A percentile compares a stretch with the other conserved stretches of the same genome.
These are phyloP conservation scores for Tetheella fluctuosa DNA, from an alignment of 2,888 invertebrate genomes.

Conservation along the genomic window DNA sequence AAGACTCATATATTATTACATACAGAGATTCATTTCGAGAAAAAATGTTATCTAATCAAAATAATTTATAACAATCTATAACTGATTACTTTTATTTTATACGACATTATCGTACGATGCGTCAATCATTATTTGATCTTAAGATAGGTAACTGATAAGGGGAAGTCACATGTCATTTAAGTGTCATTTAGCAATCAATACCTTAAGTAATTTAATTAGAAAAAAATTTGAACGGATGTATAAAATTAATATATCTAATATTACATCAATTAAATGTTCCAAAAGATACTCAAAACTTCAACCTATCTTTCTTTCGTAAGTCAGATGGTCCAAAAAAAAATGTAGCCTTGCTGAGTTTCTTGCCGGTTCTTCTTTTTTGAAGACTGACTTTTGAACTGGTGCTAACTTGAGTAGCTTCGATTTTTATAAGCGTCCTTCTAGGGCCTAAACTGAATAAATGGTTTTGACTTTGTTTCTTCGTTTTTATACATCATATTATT, in stretches of 20 bases:
- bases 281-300: neutral
- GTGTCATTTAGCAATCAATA: neutral
- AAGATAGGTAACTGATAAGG: neutral
- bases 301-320: too few relatives aligned
- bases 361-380: too few relatives aligned
- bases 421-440: too few relatives aligned
- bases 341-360: too few relatives aligned
- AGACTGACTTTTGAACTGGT: too few relatives aligned
- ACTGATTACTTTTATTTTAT: slow-evolving; percentile 1
- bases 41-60: slow-evolving; percentile 8
- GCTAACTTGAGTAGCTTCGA: too few relatives aligned
- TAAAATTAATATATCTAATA: neutral
- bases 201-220: neutral
- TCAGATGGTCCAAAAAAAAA: too few relatives aligned
- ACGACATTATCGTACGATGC: slow-evolving; percentile 21
- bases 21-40: neutral
- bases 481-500: too few relatives aligned
- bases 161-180: neutral
- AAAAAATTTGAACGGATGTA: neutral
- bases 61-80: slow-evolving; percentile 10
- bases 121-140: slow-evolving; percentile 18
- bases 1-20: too few relatives aligned
- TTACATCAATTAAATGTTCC: neutral
- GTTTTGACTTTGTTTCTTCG: too few relatives aligned
- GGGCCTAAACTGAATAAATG: too few relatives aligned